phyloP scores from a whole-genome alignment of 1,140 invertebrate genomes.

The Drosophila nigrodunni region DNA sequence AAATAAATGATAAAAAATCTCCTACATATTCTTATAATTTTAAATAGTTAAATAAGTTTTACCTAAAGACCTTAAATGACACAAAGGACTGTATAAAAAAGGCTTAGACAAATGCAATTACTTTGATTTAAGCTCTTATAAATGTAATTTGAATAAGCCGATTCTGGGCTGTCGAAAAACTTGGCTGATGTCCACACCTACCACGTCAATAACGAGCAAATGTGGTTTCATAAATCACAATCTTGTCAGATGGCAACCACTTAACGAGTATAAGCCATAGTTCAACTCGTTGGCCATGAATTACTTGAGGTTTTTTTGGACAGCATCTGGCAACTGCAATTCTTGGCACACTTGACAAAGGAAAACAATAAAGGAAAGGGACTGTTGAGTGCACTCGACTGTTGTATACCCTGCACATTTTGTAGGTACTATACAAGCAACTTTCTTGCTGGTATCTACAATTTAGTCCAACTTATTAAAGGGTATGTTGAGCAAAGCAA shows the following conservation, averaged over 20 bases:
- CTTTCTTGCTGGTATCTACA: no score
- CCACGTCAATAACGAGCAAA: constrained; percentile 1
- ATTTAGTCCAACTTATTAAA: no score
- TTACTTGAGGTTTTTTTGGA: neutral
- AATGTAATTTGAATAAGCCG: neutral
- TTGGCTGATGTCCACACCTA: neutral
- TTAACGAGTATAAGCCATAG: neutral
- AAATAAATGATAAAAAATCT: no score
- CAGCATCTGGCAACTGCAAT: constrained; percentile 11
- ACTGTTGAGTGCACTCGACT: no score
- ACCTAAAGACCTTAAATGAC: no score
- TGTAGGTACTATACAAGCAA: no score
- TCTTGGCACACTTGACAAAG: neutral
- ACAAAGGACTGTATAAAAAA: no score
- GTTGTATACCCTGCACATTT: no score
- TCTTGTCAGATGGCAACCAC: constrained; percentile 55
- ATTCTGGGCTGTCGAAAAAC: neutral
- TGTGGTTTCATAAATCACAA: constrained; percentile 59
- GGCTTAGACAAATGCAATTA: neutral
- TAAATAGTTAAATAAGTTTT: no score
- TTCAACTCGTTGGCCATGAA: neutral
- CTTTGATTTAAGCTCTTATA: neutral
- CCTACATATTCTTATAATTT: no score
- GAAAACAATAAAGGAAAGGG: neutral
- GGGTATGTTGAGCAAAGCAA: neutral